Evolutionary conservation across 2,797 vertebrate genomes (phyloP).

Genomic region (Astyanax mexicanus): DNA sequence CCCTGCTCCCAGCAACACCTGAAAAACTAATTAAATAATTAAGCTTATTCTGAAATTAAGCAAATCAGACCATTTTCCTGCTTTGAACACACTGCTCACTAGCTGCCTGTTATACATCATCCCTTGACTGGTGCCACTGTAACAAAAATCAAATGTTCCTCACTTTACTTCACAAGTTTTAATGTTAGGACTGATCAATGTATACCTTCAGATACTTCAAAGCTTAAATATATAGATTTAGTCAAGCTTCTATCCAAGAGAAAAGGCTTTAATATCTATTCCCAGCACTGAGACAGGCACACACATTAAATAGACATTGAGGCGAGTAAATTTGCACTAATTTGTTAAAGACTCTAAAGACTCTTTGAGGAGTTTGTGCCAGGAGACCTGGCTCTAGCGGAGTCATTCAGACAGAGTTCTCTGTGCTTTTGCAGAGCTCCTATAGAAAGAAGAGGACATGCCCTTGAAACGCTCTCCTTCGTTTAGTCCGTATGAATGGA

Average conservation of each 20-base stretch:
- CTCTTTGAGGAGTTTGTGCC: constrained; percentile 21
- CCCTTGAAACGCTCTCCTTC: constrained; percentile 52
- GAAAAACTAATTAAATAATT: too few species aligned
- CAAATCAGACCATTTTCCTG: too few species aligned
- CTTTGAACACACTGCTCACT: too few species aligned
- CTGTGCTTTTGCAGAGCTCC: background rate
- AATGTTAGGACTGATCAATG: too few species aligned
- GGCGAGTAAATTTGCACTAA: constrained; percentile 28
- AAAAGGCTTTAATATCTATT: constrained; percentile 35
- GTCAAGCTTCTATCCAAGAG: constrained; percentile 1
- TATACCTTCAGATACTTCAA: background rate
- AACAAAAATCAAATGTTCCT: too few species aligned
- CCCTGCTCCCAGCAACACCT: too few species aligned
- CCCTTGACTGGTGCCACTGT: too few species aligned
- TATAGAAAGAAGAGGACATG: constrained; percentile 37
- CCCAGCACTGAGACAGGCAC: constrained; percentile 2
- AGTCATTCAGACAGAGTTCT: constrained; percentile 36
- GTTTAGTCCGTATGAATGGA: constrained; percentile 42
- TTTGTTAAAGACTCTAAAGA: constrained; percentile 45
- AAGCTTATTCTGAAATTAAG: too few species aligned
- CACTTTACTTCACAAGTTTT: too few species aligned
- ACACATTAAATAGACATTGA: constrained; percentile 38
- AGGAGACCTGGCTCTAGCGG: constrained; percentile 14
- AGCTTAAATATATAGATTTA: constrained; percentile 1
- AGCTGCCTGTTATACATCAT: too few species aligned